Conservation (phyloP, 2,888 invertebrate species). For the Megastigmus dorsalis region DNA sequence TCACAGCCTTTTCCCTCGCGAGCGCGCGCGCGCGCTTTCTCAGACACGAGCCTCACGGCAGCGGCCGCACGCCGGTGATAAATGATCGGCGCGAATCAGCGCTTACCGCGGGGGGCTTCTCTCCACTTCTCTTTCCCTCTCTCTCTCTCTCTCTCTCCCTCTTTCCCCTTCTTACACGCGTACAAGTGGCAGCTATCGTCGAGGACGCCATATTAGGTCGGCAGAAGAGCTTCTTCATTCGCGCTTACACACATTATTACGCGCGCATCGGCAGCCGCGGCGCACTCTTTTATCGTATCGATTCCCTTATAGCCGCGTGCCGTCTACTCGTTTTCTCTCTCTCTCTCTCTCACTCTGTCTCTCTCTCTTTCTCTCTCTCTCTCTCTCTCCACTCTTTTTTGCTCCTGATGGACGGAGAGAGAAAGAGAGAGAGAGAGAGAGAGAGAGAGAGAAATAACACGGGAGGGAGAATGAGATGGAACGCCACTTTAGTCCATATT, state of each 20-base stretch:
- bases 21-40: slow-evolving; percentile 23
- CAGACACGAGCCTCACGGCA: not conserved
- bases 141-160: too few relatives aligned
- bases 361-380: too few relatives aligned
- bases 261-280: not conserved
- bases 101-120: too few relatives aligned
- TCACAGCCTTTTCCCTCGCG: not conserved
- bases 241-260: not conserved
- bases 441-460: not conserved
- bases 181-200: slow-evolving; percentile 30
- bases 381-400: too few relatives aligned
- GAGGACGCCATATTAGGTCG: slow-evolving; percentile 8
- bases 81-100: slow-evolving; percentile 46
- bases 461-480: not conserved
- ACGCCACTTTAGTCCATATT: slow-evolving; percentile 18
- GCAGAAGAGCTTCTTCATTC: slow-evolving; percentile 21
- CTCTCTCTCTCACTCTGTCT: too few relatives aligned
- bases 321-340: too few relatives aligned
- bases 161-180: not conserved
- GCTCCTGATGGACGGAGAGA: too few relatives aligned
- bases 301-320: too few relatives aligned
- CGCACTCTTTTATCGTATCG: not conserved
- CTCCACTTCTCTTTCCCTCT: too few relatives aligned
- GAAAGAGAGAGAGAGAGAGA: too few relatives aligned
- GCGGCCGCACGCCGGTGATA: slow-evolving; percentile 31